Conservation (phyloP, 2,797 vertebrate species). For the Dicrostonyx torquatus region DNA sequence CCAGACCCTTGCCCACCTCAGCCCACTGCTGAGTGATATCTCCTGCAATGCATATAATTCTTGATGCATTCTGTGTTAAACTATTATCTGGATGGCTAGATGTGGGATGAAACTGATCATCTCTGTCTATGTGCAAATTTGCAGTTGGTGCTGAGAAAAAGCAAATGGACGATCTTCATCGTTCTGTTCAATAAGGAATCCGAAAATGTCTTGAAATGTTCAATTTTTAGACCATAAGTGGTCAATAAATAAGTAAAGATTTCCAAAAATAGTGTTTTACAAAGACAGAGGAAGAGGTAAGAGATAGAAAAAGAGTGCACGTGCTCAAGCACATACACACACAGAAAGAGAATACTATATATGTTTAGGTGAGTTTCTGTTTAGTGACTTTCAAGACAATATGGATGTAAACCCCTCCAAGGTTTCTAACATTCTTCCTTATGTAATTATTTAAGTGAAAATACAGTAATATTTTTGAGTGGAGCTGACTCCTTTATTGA, state of each 20-base stretch:
- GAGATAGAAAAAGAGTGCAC: background rate
- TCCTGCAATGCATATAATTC: background rate
- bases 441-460: conserved; percentile 43
- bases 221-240: conserved; percentile 8
- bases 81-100: background rate
- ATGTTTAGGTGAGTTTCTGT: background rate
- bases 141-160: conserved; percentile 29
- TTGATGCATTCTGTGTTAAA: background rate
- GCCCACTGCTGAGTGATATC: too few relatives aligned
- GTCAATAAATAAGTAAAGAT: conserved; percentile 29
- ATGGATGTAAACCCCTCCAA: background rate
- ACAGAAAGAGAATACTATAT: background rate
- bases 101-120: background rate
- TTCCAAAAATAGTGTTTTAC: background rate
- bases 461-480: background rate
- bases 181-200: background rate
- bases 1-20: background rate
- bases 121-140: background rate
- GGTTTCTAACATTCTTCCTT: background rate
- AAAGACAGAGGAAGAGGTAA: background rate
- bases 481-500: conserved; percentile 30
- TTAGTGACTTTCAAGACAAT: conserved; percentile 22
- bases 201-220: conserved; percentile 10
- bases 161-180: background rate
- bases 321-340: too few relatives aligned